These are phyloP conservation scores for Drosophila kurseongensis DNA, from an alignment of 1,140 invertebrate species.

Conservation along the genomic window DNA sequence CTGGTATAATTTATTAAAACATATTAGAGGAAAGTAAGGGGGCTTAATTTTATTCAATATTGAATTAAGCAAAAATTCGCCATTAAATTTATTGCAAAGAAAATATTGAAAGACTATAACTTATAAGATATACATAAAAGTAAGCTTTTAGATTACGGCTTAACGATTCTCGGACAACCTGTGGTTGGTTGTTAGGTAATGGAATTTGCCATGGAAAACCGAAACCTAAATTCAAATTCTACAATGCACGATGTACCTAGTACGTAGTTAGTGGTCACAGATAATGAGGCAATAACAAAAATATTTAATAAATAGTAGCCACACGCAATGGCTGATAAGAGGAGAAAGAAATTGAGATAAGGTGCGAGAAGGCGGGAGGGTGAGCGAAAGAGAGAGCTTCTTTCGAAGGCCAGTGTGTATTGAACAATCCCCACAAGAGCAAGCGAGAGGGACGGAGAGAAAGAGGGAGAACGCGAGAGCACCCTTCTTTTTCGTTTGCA, in stretches of 20 bases:
- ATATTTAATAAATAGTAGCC: constrained; percentile 71
- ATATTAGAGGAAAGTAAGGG: no score
- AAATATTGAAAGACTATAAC: no score
- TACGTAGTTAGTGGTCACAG: constrained; percentile 69
- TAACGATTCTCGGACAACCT: constrained; percentile 4
- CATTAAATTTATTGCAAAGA: no score
- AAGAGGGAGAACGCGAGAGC: constrained; percentile 15
- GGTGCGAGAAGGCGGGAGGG: constrained; percentile 2
- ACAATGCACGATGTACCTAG: constrained; percentile 21
- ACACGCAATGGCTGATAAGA: constrained; percentile 73
- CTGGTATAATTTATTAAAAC: no score
- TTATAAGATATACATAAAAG: not conserved
- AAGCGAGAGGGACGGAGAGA: constrained; percentile 7
- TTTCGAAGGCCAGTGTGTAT: constrained; percentile 50
- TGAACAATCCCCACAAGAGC: constrained; percentile 43
- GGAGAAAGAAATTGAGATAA: constrained; percentile 11
- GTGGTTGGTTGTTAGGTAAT: constrained; percentile 26
- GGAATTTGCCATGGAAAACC: constrained; percentile 58
- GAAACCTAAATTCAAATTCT: constrained; percentile 38
- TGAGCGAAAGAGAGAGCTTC: constrained; percentile 9
- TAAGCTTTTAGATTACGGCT: not conserved
- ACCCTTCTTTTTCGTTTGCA: constrained; percentile 53
- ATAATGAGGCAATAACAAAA: constrained; percentile 55
- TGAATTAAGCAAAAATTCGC: no score
- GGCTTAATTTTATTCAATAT: no score